These are phyloP conservation scores for Liodrosophila aerea DNA, from an alignment of 2,888 invertebrate genomes.

Conservation along the genomic window DNA sequence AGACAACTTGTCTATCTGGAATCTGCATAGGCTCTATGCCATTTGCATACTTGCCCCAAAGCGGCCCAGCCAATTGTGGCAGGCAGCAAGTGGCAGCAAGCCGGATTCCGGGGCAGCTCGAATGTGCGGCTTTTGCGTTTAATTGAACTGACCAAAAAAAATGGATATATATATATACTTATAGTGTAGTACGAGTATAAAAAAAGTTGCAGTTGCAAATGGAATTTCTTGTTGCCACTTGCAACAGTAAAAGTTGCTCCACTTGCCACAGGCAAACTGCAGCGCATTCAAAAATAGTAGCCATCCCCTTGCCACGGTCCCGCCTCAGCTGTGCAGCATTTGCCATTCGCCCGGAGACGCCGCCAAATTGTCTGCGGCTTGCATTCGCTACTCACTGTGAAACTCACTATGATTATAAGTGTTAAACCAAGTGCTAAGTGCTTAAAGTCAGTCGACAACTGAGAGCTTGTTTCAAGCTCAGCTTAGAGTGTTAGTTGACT, in stretches of 20 bases:
- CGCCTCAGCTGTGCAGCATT: no score
- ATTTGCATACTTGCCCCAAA: conserved; percentile 74
- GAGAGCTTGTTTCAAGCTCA: no score
- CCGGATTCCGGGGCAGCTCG: conserved; percentile 35
- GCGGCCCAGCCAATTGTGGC: conserved; percentile 51
- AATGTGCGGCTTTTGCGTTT: conserved; percentile 17
- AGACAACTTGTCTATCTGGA: conserved; percentile 23
- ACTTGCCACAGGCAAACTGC: conserved; percentile 27
- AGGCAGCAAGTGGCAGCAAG: conserved; percentile 15
- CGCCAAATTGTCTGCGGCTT: no score
- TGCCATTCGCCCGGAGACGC: no score
- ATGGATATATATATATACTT: no score
- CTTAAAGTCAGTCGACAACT: no score
- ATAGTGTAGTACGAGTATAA: no score
- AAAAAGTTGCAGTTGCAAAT: conserved; percentile 30
- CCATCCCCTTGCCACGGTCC: neutral
- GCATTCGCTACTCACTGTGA: no score
- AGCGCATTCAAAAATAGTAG: conserved; percentile 24
- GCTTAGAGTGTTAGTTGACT: no score
- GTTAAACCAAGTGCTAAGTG: no score
- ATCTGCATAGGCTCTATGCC: neutral
- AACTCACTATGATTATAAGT: no score
- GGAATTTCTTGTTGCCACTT: conserved; percentile 50
- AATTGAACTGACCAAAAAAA: conserved; percentile 39
- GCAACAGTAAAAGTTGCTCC: conserved; percentile 62